Evolutionary conservation across 2,888 invertebrate genomes (phyloP), one percentile per base, ranked within the genome.

Genomic region (Volucella zonaria): DNA sequence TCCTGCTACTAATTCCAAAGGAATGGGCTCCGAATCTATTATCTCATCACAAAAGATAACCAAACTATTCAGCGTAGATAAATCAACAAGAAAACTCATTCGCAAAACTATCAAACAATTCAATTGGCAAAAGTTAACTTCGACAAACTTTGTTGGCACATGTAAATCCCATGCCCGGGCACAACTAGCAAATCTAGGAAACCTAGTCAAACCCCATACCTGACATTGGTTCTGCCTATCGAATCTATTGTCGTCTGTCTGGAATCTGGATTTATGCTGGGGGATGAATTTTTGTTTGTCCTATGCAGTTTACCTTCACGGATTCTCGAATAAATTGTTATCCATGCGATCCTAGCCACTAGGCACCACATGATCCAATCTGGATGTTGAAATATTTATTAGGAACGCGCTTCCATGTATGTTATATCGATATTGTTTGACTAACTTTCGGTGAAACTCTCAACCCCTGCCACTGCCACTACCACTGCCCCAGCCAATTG

Each of bases 21-120:
- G 18, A 31, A 1, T 31, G 6, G 31, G 31, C 6, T 31, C 31
- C 31, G 31, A 31, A 31, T 31, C 31, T 31, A 31, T 31, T 31
- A 31, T 31, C 31, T 31, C 31, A 31, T 15, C 51, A 15, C 51
- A 51, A 51, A 51, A 14, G n/a, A 15, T n/a, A n/a, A 15, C 49
- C 8, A 15, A 54, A 15, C 54, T 8, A 15, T 23, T 12, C 59
- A 59, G 2, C 40, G 47, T n/a, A 42, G 61, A 61, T 71, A 80
- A 74, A 80, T 74, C 80, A 80, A 74, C 62, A 76, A 54, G 14
- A 52, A 67, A 80, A 74, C 74, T 80, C 59, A 74, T 75, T 75
- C 66, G 40, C 40, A 66, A 75, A 75, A 66, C 66, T 66, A 66
- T 66, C 61, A 80, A 67, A 56, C 56, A 64, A 80, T 74, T 80